A percentile compares a stretch with the other conserved stretches of the same genome.
Evolutionary conservation across 2,888 invertebrate species (phyloP).

Genomic region (Sphecodes monilicornis): DNA sequence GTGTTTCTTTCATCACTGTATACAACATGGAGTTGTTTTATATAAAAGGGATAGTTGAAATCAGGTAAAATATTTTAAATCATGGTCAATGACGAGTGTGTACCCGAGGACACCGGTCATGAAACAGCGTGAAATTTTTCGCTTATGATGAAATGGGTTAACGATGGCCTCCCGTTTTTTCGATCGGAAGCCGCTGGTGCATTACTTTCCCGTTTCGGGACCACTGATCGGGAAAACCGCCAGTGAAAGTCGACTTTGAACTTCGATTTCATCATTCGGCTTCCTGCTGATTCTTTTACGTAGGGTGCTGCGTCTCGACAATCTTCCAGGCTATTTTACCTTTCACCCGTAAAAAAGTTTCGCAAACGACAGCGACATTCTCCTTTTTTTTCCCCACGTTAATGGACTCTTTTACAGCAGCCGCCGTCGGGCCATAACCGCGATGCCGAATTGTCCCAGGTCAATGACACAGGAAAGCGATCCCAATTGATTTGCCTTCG

Average conservation of each 20-base stretch:
- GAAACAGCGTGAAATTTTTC: background rate
- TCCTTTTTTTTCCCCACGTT: background rate
- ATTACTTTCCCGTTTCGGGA: constrained; percentile 11
- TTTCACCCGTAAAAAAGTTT: background rate
- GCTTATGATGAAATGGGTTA: background rate
- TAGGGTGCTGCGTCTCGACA: background rate
- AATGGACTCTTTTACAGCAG: background rate
- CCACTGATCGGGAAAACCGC: background rate
- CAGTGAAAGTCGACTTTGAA: constrained; percentile 41
- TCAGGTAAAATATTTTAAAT: no score
- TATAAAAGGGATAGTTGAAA: no score
- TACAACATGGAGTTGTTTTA: no score
- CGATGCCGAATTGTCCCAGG: constrained; percentile 35
- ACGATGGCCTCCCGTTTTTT: background rate
- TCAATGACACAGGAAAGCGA: constrained; percentile 40
- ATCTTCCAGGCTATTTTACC: background rate
- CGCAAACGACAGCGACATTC: constrained; percentile 12
- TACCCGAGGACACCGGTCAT: background rate
- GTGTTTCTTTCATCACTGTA: no score
- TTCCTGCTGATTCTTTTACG: background rate
- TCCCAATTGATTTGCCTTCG: constrained; percentile 44
- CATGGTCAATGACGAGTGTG: background rate
- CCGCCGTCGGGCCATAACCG: background rate
- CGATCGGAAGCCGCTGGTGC: background rate
- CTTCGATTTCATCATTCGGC: constrained; percentile 1